Evolutionary conservation across 1,140 invertebrate species (phyloP).

Genomic region (Sitophilus oryzae): DNA sequence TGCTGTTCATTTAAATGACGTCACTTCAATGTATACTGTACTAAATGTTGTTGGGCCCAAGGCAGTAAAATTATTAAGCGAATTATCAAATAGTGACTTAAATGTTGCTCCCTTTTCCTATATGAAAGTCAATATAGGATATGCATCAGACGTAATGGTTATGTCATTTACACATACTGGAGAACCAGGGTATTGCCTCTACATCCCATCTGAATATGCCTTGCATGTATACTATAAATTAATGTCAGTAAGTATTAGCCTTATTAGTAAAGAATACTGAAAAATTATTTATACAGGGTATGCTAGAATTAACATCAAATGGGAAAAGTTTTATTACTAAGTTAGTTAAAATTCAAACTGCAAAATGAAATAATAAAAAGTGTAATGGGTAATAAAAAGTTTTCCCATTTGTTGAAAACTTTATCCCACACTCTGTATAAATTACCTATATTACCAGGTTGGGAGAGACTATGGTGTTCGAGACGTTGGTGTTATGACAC

Average conservation of each 20-base stretch:
- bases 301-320: too few relatives aligned
- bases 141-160: conserved; percentile 69
- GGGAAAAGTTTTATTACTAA: too few relatives aligned
- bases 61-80: conserved; percentile 62
- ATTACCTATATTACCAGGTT: conserved; percentile 32
- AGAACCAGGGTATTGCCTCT: conserved; percentile 76
- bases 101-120: conserved; percentile 70
- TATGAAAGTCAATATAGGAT: conserved; percentile 68
- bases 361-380: too few relatives aligned
- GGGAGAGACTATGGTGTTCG: conserved; percentile 61
- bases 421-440: too few relatives aligned
- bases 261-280: background rate
- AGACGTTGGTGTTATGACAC: conserved; percentile 70
- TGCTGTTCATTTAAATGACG: conserved; percentile 63
- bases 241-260: conserved; percentile 46
- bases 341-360: too few relatives aligned
- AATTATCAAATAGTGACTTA: conserved; percentile 66
- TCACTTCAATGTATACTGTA: conserved; percentile 79
- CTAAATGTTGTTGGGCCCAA: conserved; percentile 80
- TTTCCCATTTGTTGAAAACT: too few relatives aligned
- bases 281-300: too few relatives aligned
- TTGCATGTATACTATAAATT: conserved; percentile 72
- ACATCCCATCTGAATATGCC: conserved; percentile 74
- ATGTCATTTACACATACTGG: conserved; percentile 80
- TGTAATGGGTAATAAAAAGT: too few relatives aligned